A percentile compares a stretch with the other conserved stretches of the same genome.
Evolutionary conservation across 2,113 vertebrate species (phyloP).

Genomic region (Heloderma charlesbogerti): DNA sequence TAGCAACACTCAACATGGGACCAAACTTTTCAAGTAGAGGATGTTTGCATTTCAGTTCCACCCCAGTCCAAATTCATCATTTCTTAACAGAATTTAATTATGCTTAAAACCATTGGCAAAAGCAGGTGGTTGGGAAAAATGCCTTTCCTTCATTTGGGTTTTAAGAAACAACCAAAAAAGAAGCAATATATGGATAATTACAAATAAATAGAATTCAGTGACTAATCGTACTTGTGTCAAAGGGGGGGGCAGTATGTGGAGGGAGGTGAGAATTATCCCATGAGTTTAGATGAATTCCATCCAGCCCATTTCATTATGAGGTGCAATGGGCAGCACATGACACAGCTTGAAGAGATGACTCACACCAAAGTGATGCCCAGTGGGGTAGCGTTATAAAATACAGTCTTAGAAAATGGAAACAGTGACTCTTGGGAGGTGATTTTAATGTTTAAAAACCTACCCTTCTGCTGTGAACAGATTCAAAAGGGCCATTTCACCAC

Average conservation of each 20-base stretch:
- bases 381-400: background rate
- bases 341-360: background rate
- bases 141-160: no score
- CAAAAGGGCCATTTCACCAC: background rate
- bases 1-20: background rate
- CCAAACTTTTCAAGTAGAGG: background rate
- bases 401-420: background rate
- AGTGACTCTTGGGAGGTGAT: background rate
- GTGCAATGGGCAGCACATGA: background rate
- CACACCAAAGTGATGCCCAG: background rate
- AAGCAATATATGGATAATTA: background rate
- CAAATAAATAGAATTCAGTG: conserved; percentile 20
- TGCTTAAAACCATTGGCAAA: background rate
- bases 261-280: background rate
- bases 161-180: background rate
- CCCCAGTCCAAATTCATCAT: background rate
- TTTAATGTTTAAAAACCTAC: conserved; percentile 28
- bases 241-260: background rate
- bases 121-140: background rate
- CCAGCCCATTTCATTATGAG: background rate
- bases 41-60: background rate
- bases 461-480: background rate
- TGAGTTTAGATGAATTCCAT: background rate
- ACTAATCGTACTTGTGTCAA: fast-evolving
- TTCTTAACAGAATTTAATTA: background rate